Conservation (phyloP, 2,888 invertebrate species). For the Andricus curvator region DNA sequence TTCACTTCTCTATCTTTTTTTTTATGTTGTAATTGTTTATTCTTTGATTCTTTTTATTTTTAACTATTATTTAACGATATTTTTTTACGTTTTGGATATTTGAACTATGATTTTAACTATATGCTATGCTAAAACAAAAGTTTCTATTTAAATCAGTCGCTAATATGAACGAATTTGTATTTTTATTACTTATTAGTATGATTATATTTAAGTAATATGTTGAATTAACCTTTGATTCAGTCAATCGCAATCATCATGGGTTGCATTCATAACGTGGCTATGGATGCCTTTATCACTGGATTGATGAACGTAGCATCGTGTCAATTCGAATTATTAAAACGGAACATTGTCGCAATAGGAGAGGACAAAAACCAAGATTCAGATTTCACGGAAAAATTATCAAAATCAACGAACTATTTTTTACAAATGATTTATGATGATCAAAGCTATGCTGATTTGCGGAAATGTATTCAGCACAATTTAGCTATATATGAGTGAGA, state of each 20-base stretch:
- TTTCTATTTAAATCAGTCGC: neutral
- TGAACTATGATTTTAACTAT: neutral
- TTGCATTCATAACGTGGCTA: slow-evolving; percentile 65
- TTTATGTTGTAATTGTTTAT: neutral
- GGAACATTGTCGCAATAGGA: slow-evolving; percentile 58
- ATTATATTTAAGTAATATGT: neutral
- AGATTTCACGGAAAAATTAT: neutral
- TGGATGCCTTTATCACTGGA: slow-evolving; percentile 67
- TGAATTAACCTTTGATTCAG: neutral
- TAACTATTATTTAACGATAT: neutral
- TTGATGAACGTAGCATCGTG: slow-evolving; percentile 65
- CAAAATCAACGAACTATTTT: neutral
- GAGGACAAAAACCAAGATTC: neutral
- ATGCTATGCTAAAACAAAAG: neutral
- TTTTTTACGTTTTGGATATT: neutral
- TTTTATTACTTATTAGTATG: neutral
- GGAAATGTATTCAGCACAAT: neutral
- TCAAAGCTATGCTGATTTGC: neutral
- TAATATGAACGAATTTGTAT: neutral
- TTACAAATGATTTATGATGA: neutral
- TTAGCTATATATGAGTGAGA: slow-evolving; percentile 13
- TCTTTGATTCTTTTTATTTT: too few species aligned
- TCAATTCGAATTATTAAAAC: slow-evolving; percentile 64
- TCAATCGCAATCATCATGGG: slow-evolving; percentile 56
- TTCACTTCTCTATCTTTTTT: neutral